Base-by-base conservation (phyloP, 2,888 invertebrate genomes). In the Charanyca ferruginea region DNA sequence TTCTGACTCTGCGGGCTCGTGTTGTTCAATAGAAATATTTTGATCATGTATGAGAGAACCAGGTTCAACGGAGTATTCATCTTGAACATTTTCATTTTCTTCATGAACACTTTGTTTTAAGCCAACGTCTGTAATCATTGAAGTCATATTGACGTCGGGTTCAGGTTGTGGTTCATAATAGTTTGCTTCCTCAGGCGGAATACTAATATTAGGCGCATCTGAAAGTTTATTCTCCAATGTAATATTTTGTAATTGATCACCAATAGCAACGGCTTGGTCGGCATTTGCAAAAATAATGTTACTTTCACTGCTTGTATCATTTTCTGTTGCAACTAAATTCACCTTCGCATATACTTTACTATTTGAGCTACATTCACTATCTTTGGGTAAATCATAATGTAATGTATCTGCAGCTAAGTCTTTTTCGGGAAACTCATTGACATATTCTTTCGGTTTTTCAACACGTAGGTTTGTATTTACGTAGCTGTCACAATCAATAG, bases 361-460 rank as follows among this genome's bases (percentile, higher is more conserved):
- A 35, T 32, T 41, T 8, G 20, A n/a, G 9, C n/a, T 48, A n/a
- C 32, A 22, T 48, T 35, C 47, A 51, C 7, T 23, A 38, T 44
- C 35, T 13, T 47, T 41, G 13, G 51, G 35, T 23, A 66, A 18
- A 61, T 73, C 64, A 54, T 60, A 44, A 72, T 52, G 32, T 38
- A 61, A 16, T 47, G 66, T 57, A 54, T 78, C 55, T 47, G 59
- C 45, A 63, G 73, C 35, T 25, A 81, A 48, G 68, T 86, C 84
- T 74, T 85, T 87, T 77, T 86, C 89, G 3, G 88, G 87, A 42
- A 83, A 54, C 44, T 86, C 84, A 13, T 83, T 62, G 42, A 73
- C 64, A 64, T 81, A 77, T 57, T 73, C 74, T 47, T 55, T 57
- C 18, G 69, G 60, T 57, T 38, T 53, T 47, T 61, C 52, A 57